phyloP scores from a whole-genome alignment of 2,888 invertebrate genomes.

The Tanypteryx hageni region DNA sequence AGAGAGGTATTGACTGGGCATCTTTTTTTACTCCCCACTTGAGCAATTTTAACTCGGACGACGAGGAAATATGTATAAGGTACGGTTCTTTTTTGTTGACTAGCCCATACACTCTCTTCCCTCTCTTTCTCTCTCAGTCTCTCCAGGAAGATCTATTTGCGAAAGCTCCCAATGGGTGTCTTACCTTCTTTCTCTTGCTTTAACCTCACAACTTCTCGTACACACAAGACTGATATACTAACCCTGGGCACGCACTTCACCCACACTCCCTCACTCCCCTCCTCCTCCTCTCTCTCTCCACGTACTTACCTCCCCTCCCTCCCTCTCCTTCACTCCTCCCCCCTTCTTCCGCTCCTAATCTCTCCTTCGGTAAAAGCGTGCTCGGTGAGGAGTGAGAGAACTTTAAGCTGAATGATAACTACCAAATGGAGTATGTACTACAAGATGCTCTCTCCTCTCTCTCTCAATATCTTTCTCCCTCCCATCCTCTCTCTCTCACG shows the following conservation, averaged over 20 bases:
- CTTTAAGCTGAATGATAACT: not conserved
- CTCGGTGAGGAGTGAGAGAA: not conserved
- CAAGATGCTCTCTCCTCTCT: not conserved
- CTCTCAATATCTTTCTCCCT: not conserved
- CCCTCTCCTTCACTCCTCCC: not conserved
- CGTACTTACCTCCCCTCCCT: not conserved
- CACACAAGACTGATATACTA: not conserved
- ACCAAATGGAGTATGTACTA: conserved; percentile 19
- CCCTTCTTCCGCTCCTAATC: not conserved
- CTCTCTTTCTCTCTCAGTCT: not conserved
- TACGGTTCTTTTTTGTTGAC: not conserved
- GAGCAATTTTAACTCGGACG: not conserved
- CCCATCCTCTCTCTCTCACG: not conserved
- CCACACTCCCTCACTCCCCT: not conserved
- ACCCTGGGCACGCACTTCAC: conserved; percentile 7
- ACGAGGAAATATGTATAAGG: not conserved
- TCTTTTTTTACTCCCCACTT: not conserved
- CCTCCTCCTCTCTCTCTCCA: not conserved
- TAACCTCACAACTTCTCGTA: not conserved
- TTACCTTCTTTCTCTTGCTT: not conserved
- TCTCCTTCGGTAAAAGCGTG: not conserved
- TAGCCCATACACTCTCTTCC: not conserved
- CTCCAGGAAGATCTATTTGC: not conserved
- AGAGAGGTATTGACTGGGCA: no score
- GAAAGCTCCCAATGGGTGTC: not conserved